phyloP scores from a whole-genome alignment of 2,888 invertebrate species.

The Beris chalybata region DNA sequence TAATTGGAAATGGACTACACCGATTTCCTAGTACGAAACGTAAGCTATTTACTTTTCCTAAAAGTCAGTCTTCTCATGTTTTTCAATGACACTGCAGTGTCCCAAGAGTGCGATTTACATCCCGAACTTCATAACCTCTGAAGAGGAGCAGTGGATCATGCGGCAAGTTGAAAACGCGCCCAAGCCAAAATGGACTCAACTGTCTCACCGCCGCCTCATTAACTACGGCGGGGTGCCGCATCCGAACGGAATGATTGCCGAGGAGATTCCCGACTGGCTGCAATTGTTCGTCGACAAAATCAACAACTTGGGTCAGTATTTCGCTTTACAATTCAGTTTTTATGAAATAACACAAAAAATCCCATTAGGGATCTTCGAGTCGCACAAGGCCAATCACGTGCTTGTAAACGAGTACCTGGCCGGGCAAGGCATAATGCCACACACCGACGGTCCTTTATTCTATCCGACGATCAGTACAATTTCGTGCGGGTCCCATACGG shows the following conservation, averaged over 20 bases:
- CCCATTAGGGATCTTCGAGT: conserved; percentile 59
- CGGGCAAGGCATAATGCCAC: conserved; percentile 96
- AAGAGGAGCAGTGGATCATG: conserved; percentile 72
- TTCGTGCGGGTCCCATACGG: conserved; percentile 84
- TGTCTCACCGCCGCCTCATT: conserved; percentile 88
- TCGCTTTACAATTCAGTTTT: background rate
- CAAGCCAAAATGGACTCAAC: conserved; percentile 93
- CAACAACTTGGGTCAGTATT: conserved; percentile 61
- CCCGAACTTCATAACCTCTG: conserved; percentile 79
- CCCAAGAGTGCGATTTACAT: conserved; percentile 65
- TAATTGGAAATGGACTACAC: conserved; percentile 31
- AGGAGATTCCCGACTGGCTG: conserved; percentile 86
- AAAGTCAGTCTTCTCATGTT: background rate
- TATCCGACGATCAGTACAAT: conserved; percentile 91
- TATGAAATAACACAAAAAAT: background rate
- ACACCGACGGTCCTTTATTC: conserved; percentile 94
- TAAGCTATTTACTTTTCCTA: conserved; percentile 4
- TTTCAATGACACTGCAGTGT: conserved; percentile 44
- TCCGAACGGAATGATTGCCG: conserved; percentile 89
- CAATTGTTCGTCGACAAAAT: conserved; percentile 71
- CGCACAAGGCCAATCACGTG: conserved; percentile 84
- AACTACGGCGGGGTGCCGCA: conserved; percentile 98
- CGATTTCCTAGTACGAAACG: conserved; percentile 35
- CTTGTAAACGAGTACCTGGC: conserved; percentile 91
- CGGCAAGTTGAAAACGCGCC: conserved; percentile 77